phyloP scores from a whole-genome alignment of 2,113 vertebrate genomes.

The Brachypteracias leptosomus region DNA sequence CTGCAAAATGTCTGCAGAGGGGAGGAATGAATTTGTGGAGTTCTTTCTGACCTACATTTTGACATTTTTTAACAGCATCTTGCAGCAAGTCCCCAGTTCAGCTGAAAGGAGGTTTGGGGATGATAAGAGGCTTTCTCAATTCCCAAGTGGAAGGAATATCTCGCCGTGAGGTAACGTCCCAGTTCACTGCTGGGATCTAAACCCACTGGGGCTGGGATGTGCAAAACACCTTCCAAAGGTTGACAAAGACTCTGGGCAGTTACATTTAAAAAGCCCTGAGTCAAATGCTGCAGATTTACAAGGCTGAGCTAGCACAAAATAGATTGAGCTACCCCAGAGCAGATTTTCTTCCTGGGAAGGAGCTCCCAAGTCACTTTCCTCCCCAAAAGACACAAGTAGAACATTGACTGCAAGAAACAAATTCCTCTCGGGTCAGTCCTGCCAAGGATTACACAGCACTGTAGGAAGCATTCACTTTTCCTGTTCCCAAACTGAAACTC shows the following conservation, averaged over 20 bases:
- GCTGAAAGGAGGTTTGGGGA: not conserved
- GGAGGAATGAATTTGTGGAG: not conserved
- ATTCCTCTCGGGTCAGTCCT: conserved; percentile 16
- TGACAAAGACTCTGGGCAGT: not conserved
- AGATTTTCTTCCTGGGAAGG: not conserved
- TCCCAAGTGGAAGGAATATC: not conserved
- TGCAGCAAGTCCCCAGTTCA: not conserved
- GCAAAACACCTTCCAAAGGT: not conserved
- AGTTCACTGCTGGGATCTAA: not conserved
- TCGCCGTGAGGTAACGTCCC: not conserved
- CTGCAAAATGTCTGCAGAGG: not conserved
- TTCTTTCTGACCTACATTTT: not conserved
- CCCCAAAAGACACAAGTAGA: not conserved
- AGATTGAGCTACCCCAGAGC: not conserved
- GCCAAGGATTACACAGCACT: conserved; percentile 33
- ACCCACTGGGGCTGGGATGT: not conserved
- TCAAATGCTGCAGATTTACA: not conserved
- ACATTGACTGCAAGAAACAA: conserved; percentile 17
- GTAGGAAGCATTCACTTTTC: conserved; percentile 56
- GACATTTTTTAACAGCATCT: not conserved
- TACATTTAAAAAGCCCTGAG: not conserved
- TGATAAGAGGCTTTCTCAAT: not conserved
- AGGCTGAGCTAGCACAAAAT: not conserved
- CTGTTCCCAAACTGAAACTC: conserved; percentile 44
- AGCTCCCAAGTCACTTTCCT: not conserved